Evolutionary conservation across 2,797 vertebrate genomes (phyloP).

Genomic region (Mico argentatus): DNA sequence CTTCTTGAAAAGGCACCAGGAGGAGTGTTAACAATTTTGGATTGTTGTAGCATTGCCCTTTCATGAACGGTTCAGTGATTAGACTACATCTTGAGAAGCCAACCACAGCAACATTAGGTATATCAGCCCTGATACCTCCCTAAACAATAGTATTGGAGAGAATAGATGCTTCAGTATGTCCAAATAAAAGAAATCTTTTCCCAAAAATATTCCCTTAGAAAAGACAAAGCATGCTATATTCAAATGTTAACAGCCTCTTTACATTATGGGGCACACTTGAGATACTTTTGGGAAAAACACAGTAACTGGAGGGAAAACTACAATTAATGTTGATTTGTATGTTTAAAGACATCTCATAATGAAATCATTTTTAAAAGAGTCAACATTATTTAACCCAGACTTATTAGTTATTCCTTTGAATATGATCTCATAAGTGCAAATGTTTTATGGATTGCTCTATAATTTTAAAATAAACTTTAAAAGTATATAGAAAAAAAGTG

Average conservation of each 20-base stretch:
- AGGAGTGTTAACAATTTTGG: not conserved
- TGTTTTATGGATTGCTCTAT: not conserved
- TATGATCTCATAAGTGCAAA: slow-evolving; percentile 3
- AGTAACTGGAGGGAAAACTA: not conserved
- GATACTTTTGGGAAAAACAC: not conserved
- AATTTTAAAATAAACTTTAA: slow-evolving; percentile 24
- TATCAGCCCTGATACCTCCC: not conserved
- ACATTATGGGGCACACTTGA: not conserved
- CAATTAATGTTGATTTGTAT: slow-evolving; percentile 2
- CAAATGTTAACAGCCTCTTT: not conserved
- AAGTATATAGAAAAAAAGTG: not conserved
- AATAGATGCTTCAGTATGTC: not conserved
- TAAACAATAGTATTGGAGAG: not conserved
- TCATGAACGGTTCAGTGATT: not conserved
- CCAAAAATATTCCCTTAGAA: not conserved
- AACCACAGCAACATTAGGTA: not conserved
- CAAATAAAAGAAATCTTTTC: not conserved
- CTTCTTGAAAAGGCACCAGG: not conserved
- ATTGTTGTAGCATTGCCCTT: not conserved
- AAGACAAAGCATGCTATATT: not conserved
- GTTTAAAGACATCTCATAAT: not conserved
- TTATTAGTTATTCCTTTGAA: slow-evolving; percentile 9
- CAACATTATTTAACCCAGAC: not conserved
- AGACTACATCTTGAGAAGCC: not conserved
- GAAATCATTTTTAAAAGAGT: slow-evolving; percentile 19